These are phyloP conservation scores for Epinephelus malabaricus DNA, from an alignment of 2,797 vertebrate genomes.

Conservation along the genomic window DNA sequence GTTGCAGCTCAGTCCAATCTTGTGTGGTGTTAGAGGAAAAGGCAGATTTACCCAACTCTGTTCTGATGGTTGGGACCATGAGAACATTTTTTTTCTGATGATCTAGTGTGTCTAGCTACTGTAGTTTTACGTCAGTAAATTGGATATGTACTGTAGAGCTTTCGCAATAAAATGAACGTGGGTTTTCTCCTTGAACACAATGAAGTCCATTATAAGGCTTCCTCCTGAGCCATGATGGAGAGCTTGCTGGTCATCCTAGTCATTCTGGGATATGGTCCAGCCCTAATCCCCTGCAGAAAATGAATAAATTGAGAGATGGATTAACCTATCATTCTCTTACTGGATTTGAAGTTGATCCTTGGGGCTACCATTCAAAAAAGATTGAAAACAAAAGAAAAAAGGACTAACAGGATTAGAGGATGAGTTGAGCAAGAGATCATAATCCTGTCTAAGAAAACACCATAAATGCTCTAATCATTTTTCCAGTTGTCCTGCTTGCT, in stretches of 20 bases:
- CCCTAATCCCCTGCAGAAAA: neutral
- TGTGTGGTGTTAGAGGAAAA: too few relatives aligned
- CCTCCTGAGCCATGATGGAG: neutral
- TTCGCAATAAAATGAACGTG: too few relatives aligned
- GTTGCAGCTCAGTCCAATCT: too few relatives aligned
- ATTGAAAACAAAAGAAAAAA: neutral
- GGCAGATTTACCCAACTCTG: too few relatives aligned
- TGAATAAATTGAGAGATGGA: neutral
- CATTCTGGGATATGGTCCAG: slow-evolving; percentile 6
- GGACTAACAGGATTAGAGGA: neutral
- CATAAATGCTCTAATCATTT: neutral
- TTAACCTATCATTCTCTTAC: neutral
- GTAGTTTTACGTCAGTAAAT: too few relatives aligned
- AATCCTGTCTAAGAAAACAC: slow-evolving; percentile 32
- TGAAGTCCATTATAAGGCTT: neutral
- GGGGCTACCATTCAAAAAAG: neutral
- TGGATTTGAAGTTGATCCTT: slow-evolving; percentile 9
- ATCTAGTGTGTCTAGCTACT: too few relatives aligned
- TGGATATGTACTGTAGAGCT: too few relatives aligned
- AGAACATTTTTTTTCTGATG: too few relatives aligned
- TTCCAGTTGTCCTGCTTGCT: neutral
- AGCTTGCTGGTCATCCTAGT: neutral
- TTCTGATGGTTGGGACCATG: too few relatives aligned
- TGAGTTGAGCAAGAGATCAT: neutral
- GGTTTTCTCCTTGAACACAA: too few relatives aligned